Evolutionary conservation across 2,113 vertebrate species (phyloP).

Genomic region (Parus major): DNA sequence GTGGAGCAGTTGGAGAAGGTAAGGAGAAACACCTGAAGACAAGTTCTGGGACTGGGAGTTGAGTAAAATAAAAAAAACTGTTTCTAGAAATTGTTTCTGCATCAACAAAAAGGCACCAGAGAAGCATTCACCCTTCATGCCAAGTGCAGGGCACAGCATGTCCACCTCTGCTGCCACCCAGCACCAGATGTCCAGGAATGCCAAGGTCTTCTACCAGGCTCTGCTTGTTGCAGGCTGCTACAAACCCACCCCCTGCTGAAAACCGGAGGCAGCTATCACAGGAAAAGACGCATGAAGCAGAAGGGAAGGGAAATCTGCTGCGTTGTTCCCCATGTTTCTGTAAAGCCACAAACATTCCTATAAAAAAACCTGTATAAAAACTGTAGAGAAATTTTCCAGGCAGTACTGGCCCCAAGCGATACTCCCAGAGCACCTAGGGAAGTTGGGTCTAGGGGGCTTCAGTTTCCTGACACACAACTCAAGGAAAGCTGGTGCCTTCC

Average conservation of each 20-base stretch:
- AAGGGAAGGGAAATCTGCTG: constrained; percentile 22
- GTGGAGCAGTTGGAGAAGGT: not conserved
- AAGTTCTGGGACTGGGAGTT: not conserved
- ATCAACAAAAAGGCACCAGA: constrained; percentile 43
- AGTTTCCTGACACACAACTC: not conserved
- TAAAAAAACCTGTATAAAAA: constrained; percentile 64
- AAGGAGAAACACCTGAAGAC: not conserved
- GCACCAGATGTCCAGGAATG: not conserved
- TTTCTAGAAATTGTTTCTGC: constrained; percentile 9
- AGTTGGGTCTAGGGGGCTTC: not conserved
- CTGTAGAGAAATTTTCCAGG: not conserved
- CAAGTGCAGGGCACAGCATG: not conserved
- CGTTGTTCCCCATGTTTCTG: constrained; percentile 3
- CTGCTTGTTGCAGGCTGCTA: not conserved
- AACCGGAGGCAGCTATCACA: not conserved
- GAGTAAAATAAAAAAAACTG: not conserved
- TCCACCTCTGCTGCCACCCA: not conserved
- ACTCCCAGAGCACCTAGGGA: constrained; percentile 14
- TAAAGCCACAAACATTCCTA: constrained; percentile 65
- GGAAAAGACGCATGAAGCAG: not conserved
- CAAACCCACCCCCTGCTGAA: not conserved
- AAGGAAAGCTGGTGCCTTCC: not conserved
- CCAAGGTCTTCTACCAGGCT: not conserved
- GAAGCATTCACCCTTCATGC: not conserved
- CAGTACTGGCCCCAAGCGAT: not conserved